Percentiles rank a stretch among this genome's conserved stretches.
These are phyloP conservation scores for Melipona quadrifasciata DNA, from an alignment of 1,140 invertebrate species.

Conservation along the genomic window DNA sequence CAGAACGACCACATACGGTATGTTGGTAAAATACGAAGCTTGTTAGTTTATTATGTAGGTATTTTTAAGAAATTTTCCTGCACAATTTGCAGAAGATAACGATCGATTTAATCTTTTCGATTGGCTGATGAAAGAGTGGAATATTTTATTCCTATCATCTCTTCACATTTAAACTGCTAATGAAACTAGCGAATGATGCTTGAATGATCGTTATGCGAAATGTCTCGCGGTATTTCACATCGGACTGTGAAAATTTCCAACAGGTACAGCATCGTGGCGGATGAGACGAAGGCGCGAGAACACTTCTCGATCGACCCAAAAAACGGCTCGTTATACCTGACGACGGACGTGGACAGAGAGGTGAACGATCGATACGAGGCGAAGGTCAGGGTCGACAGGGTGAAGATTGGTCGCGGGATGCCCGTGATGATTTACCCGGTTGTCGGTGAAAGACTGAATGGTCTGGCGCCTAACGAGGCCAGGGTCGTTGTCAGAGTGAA, in stretches of 20 bases:
- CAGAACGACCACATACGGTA: conserved; percentile 81
- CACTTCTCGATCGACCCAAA: conserved; percentile 87
- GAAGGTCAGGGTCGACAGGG: conserved; percentile 86
- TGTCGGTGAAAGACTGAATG: conserved; percentile 85
- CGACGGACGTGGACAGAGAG: conserved; percentile 87
- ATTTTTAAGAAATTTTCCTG: too few species aligned
- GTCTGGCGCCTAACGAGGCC: conserved; percentile 85
- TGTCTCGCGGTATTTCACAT: too few species aligned
- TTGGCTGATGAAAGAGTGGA: too few species aligned
- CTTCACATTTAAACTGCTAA: too few species aligned
- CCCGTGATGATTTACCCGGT: conserved; percentile 89
- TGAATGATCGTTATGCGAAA: too few species aligned
- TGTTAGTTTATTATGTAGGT: too few species aligned
- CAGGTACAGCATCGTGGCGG: conserved; percentile 83
- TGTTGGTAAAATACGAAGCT: background rate
- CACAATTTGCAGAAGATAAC: too few species aligned
- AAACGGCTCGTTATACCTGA: conserved; percentile 88
- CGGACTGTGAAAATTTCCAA: background rate
- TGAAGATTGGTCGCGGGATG: conserved; percentile 85
- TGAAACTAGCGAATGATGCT: too few species aligned
- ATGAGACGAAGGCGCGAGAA: conserved; percentile 82
- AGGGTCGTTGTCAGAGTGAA: conserved; percentile 88
- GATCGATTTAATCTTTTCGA: too few species aligned
- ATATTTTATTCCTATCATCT: too few species aligned
- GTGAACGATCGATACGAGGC: conserved; percentile 85